These are phyloP conservation scores for Scopus umbretta DNA, from an alignment of 2,113 vertebrate genomes.

Conservation along the genomic window DNA sequence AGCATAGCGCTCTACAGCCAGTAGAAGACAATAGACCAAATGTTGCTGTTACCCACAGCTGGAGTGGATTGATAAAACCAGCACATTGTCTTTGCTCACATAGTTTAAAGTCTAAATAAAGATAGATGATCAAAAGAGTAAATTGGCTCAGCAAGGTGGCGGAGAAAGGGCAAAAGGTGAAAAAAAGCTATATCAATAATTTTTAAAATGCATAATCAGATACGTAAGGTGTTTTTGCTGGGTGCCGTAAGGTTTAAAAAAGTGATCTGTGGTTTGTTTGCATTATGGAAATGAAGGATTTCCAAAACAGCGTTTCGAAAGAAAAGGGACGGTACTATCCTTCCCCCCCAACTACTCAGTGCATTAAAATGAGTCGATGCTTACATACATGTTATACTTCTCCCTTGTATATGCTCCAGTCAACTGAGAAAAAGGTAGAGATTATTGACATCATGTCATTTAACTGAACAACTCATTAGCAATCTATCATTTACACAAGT, in stretches of 20 bases:
- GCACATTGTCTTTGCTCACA: constrained; percentile 18
- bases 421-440: neutral
- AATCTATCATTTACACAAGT: neutral
- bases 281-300: neutral
- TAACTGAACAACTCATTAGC: neutral
- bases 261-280: neutral
- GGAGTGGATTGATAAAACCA: constrained; percentile 35
- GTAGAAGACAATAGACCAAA: constrained; percentile 57
- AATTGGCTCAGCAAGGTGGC: neutral
- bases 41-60: constrained; percentile 31
- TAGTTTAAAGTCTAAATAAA: constrained; percentile 45
- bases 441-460: neutral
- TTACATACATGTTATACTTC: neutral
- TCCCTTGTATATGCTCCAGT: neutral
- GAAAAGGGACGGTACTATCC: neutral
- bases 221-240: neutral
- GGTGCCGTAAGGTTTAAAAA: neutral
- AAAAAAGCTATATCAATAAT: neutral
- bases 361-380: neutral
- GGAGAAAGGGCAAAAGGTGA: constrained; percentile 14
- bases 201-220: neutral
- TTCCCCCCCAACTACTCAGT: neutral
- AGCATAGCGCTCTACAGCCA: constrained; percentile 14
- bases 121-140: constrained; percentile 21
- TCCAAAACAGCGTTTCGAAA: neutral